phyloP scores from a whole-genome alignment of 2,888 invertebrate genomes.

The Volucella zonaria region DNA sequence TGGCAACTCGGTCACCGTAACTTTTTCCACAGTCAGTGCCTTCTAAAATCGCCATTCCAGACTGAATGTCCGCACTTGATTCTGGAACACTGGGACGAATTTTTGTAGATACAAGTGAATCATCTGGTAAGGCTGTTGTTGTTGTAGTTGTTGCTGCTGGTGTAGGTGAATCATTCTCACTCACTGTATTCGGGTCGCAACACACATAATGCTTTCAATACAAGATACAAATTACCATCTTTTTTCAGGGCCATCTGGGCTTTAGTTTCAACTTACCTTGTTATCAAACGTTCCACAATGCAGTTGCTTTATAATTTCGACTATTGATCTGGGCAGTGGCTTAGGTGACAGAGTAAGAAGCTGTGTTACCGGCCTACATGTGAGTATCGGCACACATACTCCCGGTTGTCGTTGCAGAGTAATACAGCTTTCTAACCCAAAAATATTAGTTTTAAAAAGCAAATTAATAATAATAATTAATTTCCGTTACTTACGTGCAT shows the following conservation, averaged over 20 bases:
- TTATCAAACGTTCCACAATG: conserved; percentile 50
- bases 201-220: conserved; percentile 48
- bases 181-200: conserved; percentile 37
- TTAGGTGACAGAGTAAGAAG: too few species aligned
- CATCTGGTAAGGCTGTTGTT: not conserved
- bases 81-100: not conserved
- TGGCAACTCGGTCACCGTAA: conserved; percentile 84
- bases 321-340: too few species aligned
- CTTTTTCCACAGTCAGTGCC: conserved; percentile 83
- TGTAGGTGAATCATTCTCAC: not conserved
- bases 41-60: conserved; percentile 60
- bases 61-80: not conserved
- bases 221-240: not conserved
- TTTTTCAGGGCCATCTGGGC: not conserved
- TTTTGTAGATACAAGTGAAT: not conserved
- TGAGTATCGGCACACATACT: too few species aligned
- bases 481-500: too few species aligned
- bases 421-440: too few species aligned
- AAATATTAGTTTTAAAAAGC: too few species aligned
- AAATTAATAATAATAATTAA: too few species aligned
- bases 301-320: too few species aligned
- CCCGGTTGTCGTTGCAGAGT: too few species aligned
- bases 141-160: not conserved
- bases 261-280: conserved; percentile 32
- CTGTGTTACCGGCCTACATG: too few species aligned